Percentiles rank a stretch among this genome's conserved stretches.
These are phyloP conservation scores for Leptodactylus fallax DNA, from an alignment of 2,797 vertebrate genomes.

Conservation along the genomic window DNA sequence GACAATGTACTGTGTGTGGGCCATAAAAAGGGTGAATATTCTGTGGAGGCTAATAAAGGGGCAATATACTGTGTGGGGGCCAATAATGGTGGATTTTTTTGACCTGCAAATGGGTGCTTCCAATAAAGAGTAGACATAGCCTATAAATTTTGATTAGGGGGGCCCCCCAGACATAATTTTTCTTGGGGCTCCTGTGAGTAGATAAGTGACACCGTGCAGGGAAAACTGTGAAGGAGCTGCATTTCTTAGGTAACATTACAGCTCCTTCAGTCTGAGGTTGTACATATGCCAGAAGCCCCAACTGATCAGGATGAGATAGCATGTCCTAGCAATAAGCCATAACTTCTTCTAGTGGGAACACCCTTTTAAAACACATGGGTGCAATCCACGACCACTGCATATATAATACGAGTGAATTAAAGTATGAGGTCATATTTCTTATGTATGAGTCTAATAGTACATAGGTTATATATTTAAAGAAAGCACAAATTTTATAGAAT, in stretches of 20 bases:
- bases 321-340: neutral
- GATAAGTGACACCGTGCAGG: no score
- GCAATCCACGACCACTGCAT: neutral
- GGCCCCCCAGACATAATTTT: no score
- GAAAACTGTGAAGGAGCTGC: no score
- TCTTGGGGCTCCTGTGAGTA: no score
- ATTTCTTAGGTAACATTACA: neutral
- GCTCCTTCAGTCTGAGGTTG: neutral
- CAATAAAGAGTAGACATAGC: no score
- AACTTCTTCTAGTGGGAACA: neutral
- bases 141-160: no score
- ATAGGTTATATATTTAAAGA: conserved; percentile 17
- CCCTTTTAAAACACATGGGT: neutral
- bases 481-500: conserved; percentile 68
- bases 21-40: no score
- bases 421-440: conserved; percentile 8
- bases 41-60: no score
- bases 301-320: neutral
- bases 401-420: neutral
- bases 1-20: no score
- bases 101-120: no score
- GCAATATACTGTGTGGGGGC: no score
- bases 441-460: neutral
- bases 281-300: neutral
- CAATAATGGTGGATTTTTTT: no score